A percentile compares a stretch with the other conserved stretches of the same genome.
These are phyloP conservation scores for Talpa occidentalis DNA, from an alignment of 2,113 vertebrate species.

Conservation along the genomic window DNA sequence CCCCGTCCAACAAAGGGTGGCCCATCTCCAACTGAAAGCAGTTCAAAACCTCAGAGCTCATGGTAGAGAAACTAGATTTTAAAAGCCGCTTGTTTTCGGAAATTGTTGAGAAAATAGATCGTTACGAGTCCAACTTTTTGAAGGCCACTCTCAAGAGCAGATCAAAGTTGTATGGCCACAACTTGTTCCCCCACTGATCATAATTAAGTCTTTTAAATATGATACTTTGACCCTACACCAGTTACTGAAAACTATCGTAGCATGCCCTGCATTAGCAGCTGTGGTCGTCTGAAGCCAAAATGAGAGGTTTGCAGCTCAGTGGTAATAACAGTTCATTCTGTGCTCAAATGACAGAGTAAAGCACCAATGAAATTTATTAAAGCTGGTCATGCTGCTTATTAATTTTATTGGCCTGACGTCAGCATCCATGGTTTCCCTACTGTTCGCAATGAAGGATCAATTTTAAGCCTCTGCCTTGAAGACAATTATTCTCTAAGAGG, in stretches of 20 bases:
- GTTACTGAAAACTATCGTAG: slow-evolving; percentile 58
- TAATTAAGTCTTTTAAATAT: slow-evolving; percentile 80
- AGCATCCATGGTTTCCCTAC: slow-evolving; percentile 46
- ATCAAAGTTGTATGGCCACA: slow-evolving; percentile 80
- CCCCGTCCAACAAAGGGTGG: slow-evolving; percentile 6
- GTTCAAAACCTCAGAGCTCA: slow-evolving; percentile 28
- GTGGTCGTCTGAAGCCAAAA: slow-evolving; percentile 77
- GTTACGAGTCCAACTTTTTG: slow-evolving; percentile 59
- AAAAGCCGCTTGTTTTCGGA: slow-evolving; percentile 54
- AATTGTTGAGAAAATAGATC: slow-evolving; percentile 61
- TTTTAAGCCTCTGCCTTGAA: not conserved
- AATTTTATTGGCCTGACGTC: slow-evolving; percentile 79
- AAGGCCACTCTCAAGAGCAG: slow-evolving; percentile 74
- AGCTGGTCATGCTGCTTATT: slow-evolving; percentile 43
- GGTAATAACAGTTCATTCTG: slow-evolving; percentile 76
- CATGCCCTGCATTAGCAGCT: slow-evolving; percentile 57
- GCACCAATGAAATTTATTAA: slow-evolving; percentile 76
- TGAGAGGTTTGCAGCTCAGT: slow-evolving; percentile 77
- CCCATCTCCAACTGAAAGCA: slow-evolving; percentile 38
- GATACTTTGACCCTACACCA: slow-evolving; percentile 77
- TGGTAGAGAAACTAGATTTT: slow-evolving; percentile 37
- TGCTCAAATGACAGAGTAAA: slow-evolving; percentile 48
- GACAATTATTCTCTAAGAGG: not conserved
- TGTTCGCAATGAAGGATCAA: not conserved
- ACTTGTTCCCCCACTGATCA: not conserved